These are phyloP conservation scores for Lutjanus erythropterus DNA, from an alignment of 2,113 vertebrate genomes.

Conservation along the genomic window DNA sequence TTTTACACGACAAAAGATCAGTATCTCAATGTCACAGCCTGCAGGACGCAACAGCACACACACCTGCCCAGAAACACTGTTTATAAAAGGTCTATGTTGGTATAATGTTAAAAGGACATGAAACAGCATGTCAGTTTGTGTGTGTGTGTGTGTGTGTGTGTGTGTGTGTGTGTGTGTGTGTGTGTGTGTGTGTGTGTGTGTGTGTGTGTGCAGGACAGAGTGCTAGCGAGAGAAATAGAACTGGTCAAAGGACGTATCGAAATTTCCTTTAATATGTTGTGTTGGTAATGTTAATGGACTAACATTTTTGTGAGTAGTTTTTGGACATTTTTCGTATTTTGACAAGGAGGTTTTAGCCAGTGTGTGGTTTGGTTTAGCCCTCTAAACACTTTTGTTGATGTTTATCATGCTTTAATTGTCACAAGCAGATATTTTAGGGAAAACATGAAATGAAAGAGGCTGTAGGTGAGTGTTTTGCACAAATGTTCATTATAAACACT, in stretches of 20 bases:
- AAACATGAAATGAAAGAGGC: too few species aligned
- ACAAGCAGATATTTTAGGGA: too few species aligned
- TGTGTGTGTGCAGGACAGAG: neutral
- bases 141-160: neutral
- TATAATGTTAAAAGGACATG: constrained; percentile 24
- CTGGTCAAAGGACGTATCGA: neutral
- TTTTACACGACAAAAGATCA: constrained; percentile 74
- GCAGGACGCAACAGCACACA: constrained; percentile 36
- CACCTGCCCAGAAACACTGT: constrained; percentile 18
- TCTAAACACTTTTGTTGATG: too few species aligned
- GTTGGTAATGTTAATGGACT: too few species aligned
- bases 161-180: neutral
- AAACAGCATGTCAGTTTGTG: too few species aligned
- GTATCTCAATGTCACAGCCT: constrained; percentile 70
- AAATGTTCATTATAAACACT: too few species aligned
- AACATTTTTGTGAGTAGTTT: too few species aligned
- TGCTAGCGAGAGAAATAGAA: neutral
- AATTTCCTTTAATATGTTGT: neutral
- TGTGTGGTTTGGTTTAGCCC: too few species aligned
- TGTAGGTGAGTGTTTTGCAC: too few species aligned
- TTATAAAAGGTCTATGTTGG: constrained; percentile 23
- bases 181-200: neutral
- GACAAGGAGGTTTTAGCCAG: too few species aligned
- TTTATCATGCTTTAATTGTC: too few species aligned
- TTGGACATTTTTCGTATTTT: too few species aligned